Evolutionary conservation across 1,140 invertebrate species (phyloP), one percentile per base, ranked within the genome.

Genomic region (Cydia pomonella): DNA sequence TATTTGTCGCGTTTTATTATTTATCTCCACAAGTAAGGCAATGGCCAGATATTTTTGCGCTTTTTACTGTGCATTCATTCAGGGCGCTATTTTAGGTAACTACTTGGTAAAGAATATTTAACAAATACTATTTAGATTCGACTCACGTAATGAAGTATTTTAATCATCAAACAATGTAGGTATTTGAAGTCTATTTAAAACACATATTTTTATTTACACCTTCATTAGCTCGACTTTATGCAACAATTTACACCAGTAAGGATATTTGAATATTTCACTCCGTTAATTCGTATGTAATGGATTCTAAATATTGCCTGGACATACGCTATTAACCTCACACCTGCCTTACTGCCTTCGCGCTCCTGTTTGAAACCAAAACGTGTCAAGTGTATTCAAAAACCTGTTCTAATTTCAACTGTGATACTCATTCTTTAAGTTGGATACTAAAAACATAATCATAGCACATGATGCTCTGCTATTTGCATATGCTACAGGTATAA

Each of bases 291-390:
- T 33, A 38, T 33, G n/a, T 18, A 33, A 69, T 69, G 29, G 64
- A 69, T 18, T 33, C 64, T 69, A 33, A 69, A 69, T 69, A 33
- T 33, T 33, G 18, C 64, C 25, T 64, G 63, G 63, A 64, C 27
- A 29, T 69, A 69, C 27, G 64, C 64, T 69, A 69, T 69, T 69
- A 69, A 33, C 27, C 27, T 33, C 27, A 33, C 64, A 69, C 64
- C 64, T 69, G 64, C 64, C 64, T 18, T 33, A 10, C 13, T 69
- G 27, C 64, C 16, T 23, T 59, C 53, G 21, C 7, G 53, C 18
- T 59, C 53, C 21, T 23, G 16, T 2, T 59, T 23, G n/a, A 59
- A 59, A 59, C 53, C 53, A 59, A 59, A 21, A 59, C 7, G 53
- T 1, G 2, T 9, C n/a, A 21, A 59, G 21, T 18, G 53, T 23